Conservation (phyloP, 2,888 invertebrate genomes). For the Coecobrya sp. region DNA sequence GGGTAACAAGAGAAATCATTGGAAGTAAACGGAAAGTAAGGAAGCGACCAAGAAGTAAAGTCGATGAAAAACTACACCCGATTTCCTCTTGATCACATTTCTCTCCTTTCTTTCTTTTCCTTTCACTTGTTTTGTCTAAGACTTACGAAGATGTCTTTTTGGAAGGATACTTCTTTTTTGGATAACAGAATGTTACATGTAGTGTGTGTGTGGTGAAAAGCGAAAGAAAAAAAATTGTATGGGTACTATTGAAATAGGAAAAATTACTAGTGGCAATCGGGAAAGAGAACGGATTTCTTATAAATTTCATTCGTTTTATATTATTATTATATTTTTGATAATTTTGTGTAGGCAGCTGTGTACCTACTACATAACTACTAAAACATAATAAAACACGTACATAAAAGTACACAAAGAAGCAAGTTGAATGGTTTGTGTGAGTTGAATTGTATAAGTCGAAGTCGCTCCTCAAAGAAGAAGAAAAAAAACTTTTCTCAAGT, state of each 20-base stretch:
- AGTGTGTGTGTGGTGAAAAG: not conserved
- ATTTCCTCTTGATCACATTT: slow-evolving; percentile 76
- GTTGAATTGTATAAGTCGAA: slow-evolving; percentile 38
- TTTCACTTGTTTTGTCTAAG: slow-evolving; percentile 14
- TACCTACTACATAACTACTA: not conserved
- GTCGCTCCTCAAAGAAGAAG: not conserved
- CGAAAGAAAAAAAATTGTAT: not conserved
- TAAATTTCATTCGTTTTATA: slow-evolving; percentile 53
- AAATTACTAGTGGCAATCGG: not conserved
- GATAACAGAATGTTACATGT: slow-evolving; percentile 3
- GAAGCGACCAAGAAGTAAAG: slow-evolving; percentile 61
- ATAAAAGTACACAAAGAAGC: slow-evolving; percentile 15
- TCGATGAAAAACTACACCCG: slow-evolving; percentile 76
- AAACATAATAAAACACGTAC: not conserved
- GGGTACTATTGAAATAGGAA: not conserved
- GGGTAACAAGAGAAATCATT: slow-evolving; percentile 69
- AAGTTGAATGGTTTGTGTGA: slow-evolving; percentile 6
- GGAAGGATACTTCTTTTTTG: slow-evolving; percentile 19
- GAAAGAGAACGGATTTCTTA: slow-evolving; percentile 40
- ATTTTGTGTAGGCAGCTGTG: not conserved
- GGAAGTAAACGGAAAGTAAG: slow-evolving; percentile 48
- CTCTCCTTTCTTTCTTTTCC: slow-evolving; percentile 33
- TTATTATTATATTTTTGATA: not conserved
- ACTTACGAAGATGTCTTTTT: slow-evolving; percentile 62
- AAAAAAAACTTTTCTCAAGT: slow-evolving; percentile 5